Conservation (phyloP, 2,113 vertebrate species). For the Scatophagus argus region DNA sequence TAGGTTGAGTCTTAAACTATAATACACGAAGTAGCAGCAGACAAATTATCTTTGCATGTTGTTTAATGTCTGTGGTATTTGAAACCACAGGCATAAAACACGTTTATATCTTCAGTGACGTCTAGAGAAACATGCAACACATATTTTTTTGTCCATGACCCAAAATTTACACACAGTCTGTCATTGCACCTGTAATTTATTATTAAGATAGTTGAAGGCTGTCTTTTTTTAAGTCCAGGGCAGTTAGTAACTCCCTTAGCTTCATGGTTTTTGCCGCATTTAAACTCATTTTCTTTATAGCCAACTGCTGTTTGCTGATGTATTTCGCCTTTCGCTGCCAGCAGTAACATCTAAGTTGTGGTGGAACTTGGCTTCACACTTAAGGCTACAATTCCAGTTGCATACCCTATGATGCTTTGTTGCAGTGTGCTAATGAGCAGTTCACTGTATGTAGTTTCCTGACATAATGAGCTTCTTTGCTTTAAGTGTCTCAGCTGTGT, state of each 20-base stretch:
- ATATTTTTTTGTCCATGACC: too few species aligned
- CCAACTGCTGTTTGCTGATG: constrained; percentile 43
- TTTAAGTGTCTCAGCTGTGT: constrained; percentile 8
- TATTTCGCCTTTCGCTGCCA: constrained; percentile 52
- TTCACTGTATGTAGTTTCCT: constrained; percentile 48
- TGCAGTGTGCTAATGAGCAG: constrained; percentile 59
- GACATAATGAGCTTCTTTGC: constrained; percentile 44
- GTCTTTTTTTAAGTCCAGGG: constrained; percentile 25
- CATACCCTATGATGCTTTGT: constrained; percentile 54
- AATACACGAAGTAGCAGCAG: background rate
- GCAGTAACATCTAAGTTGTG: constrained; percentile 60
- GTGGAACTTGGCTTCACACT: constrained; percentile 56
- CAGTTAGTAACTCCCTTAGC: constrained; percentile 53
- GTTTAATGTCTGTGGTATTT: background rate
- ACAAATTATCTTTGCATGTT: background rate
- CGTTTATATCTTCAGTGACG: background rate
- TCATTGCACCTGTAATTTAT: background rate
- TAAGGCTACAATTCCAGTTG: constrained; percentile 64
- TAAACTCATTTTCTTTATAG: constrained; percentile 59
- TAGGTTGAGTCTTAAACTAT: background rate
- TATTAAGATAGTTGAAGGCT: constrained; percentile 24
- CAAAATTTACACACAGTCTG: background rate
- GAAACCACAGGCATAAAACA: too few species aligned
- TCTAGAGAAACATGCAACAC: background rate
- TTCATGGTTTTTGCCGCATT: constrained; percentile 48